Evolutionary conservation across 2,797 vertebrate genomes (phyloP).

Genomic region (Petrocephalus schoutedeni): DNA sequence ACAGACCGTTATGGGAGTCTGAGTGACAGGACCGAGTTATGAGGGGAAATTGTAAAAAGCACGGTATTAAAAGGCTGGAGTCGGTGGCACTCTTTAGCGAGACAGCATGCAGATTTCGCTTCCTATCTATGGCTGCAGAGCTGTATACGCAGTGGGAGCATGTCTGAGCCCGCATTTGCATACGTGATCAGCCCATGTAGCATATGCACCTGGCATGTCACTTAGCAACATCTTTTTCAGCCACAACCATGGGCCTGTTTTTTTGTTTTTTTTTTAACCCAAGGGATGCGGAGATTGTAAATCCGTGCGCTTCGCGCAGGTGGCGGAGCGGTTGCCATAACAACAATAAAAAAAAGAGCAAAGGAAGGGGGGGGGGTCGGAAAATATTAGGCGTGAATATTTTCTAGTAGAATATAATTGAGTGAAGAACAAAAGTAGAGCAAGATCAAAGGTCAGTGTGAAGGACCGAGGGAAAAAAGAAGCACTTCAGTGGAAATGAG

Average conservation of each 20-base stretch:
- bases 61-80: background rate
- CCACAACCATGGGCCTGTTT: background rate
- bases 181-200: background rate
- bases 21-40: background rate
- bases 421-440: constrained; percentile 1
- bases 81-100: background rate
- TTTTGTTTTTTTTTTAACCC: background rate
- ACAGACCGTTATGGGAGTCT: background rate
- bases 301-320: background rate
- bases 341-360: background rate
- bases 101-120: background rate
- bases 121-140: background rate
- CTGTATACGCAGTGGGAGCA: background rate
- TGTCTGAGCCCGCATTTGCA: background rate
- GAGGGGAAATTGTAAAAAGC: background rate
- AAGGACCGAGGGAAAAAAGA: background rate
- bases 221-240: background rate
- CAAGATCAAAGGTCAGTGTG: background rate
- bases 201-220: background rate
- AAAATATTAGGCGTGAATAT: background rate
- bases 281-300: background rate
- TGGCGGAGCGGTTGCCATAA: constrained; percentile 6
- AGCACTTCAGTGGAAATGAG: background rate
- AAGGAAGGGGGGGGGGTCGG: background rate
- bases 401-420: constrained; percentile 13